Percentiles rank a stretch among this genome's conserved stretches.
phyloP scores from a whole-genome alignment of 2,797 vertebrate species.

The Gobio occitaniae region DNA sequence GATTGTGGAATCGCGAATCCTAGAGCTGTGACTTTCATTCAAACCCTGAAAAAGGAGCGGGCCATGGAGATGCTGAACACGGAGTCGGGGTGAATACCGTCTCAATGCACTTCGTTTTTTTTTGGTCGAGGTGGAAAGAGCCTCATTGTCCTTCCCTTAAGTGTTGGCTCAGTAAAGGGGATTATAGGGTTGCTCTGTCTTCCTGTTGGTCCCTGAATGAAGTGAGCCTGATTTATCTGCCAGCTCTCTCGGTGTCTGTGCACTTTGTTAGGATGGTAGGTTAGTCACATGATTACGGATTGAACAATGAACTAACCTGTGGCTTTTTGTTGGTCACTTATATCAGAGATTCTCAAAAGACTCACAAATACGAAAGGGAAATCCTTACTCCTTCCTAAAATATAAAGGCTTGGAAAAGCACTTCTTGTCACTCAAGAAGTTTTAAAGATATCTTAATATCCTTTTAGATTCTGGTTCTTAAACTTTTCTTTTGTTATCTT shows the following conservation, averaged over 20 bases:
- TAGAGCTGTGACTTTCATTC: conserved; percentile 15
- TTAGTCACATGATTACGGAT: background rate
- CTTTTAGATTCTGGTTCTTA: no score
- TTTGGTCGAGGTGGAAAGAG: conserved; percentile 10
- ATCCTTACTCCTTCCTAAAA: background rate
- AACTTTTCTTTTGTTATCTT: no score
- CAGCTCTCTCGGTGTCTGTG: background rate
- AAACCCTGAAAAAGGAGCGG: background rate
- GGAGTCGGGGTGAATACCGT: background rate
- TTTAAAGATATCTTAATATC: no score
- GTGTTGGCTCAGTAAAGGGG: conserved; percentile 13
- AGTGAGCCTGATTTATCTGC: background rate
- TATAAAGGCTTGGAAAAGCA: background rate
- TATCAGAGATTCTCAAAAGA: background rate
- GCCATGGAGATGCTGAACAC: background rate
- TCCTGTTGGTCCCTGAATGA: conserved; percentile 5
- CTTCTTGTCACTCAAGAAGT: no score
- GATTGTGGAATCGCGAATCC: conserved; percentile 20
- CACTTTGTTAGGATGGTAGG: background rate
- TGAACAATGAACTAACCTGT: background rate
- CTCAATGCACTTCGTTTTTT: background rate
- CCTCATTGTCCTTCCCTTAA: conserved; percentile 7
- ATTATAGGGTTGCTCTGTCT: conserved; percentile 18
- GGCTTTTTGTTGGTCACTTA: background rate
- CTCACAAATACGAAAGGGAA: background rate